A percentile compares a stretch with the other conserved stretches of the same genome.
These are phyloP conservation scores for Notospermus geniculatus DNA, from an alignment of 1,140 invertebrate species.

Conservation along the genomic window DNA sequence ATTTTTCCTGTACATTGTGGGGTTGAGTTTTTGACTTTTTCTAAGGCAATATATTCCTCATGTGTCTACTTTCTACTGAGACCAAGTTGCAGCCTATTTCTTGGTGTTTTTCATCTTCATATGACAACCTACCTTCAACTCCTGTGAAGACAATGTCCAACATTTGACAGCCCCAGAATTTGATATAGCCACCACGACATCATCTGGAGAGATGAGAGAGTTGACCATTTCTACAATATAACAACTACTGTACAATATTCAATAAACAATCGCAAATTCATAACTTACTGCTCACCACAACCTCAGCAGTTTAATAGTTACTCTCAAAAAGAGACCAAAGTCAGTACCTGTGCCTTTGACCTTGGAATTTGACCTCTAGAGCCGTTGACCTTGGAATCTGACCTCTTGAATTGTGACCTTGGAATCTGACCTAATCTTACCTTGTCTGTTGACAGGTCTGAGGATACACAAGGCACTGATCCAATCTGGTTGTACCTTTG, in stretches of 20 bases:
- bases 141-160: constrained; percentile 91
- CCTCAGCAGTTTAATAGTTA: neutral
- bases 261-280: too few species aligned
- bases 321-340: neutral
- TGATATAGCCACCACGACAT: constrained; percentile 93
- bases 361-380: constrained; percentile 71
- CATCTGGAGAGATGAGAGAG: constrained; percentile 66
- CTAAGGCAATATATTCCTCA: too few species aligned
- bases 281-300: too few species aligned
- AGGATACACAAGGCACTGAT: constrained; percentile 93
- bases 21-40: too few species aligned
- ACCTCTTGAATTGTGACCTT: neutral
- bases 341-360: constrained; percentile 50
- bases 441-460: constrained; percentile 65
- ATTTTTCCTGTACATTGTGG: too few species aligned
- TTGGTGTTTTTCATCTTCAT: constrained; percentile 1
- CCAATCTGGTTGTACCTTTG: constrained; percentile 96
- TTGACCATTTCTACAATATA: neutral
- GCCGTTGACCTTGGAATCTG: neutral
- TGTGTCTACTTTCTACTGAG: too few species aligned
- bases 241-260: too few species aligned
- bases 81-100: too few species aligned
- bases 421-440: constrained; percentile 28
- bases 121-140: constrained; percentile 63
- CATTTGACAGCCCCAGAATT: constrained; percentile 97